A percentile compares a stretch with the other conserved stretches of the same genome.
Evolutionary conservation across 2,113 vertebrate genomes (phyloP).

Genomic region (Otocyon megalotis): DNA sequence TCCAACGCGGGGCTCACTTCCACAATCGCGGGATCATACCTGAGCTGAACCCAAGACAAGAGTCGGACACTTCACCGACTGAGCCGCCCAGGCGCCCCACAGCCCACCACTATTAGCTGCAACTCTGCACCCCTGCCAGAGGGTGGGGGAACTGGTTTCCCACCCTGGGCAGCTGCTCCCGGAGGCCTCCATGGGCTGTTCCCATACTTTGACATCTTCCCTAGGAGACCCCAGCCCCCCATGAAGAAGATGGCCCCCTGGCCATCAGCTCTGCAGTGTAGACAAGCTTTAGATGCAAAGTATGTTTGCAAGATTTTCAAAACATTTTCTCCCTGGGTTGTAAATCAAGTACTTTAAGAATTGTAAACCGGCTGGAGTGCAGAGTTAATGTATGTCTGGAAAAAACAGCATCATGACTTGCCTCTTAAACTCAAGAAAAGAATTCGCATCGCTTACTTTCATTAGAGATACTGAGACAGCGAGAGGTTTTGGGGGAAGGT

Average conservation of each 20-base stretch:
- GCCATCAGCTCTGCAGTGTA: background rate
- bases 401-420: constrained; percentile 26
- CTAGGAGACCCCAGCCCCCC: background rate
- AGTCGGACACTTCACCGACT: background rate
- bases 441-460: constrained; percentile 38
- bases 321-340: constrained; percentile 42
- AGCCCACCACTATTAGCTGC: background rate
- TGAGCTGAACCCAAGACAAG: background rate
- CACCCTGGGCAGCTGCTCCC: background rate
- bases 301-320: constrained; percentile 35
- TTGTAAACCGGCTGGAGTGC: constrained; percentile 58
- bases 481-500: background rate
- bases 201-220: background rate
- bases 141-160: background rate
- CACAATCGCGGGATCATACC: background rate
- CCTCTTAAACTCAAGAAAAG: constrained; percentile 33
- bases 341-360: constrained; percentile 69
- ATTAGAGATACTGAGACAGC: background rate
- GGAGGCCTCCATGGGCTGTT: background rate
- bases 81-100: background rate
- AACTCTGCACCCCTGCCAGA: background rate
- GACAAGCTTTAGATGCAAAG: constrained; percentile 6
- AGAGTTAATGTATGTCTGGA: constrained; percentile 54
- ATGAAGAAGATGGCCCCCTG: background rate
- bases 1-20: background rate